Percentiles rank a stretch among this genome's conserved stretches.
Evolutionary conservation across 2,888 invertebrate species (phyloP).

Genomic region (Xestia c-nigrum): DNA sequence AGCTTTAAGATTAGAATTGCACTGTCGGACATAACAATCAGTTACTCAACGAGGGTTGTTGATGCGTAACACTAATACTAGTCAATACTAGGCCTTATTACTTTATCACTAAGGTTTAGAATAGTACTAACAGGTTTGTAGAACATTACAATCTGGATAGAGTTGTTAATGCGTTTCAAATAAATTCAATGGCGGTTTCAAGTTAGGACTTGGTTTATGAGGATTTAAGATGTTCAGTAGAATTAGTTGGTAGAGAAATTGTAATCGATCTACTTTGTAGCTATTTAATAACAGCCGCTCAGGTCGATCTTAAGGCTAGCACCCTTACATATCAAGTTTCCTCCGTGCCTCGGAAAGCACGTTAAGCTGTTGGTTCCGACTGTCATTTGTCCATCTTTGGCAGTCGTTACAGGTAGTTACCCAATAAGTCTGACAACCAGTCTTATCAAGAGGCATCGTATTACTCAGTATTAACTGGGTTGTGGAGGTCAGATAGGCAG

Average conservation of each 20-base stretch:
- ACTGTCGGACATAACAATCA: not conserved
- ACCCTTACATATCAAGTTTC: too few relatives aligned
- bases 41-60: not conserved
- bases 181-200: conserved; percentile 22
- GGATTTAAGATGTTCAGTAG: not conserved
- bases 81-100: not conserved
- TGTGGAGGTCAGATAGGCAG: too few relatives aligned
- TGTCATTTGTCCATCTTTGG: too few relatives aligned
- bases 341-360: too few relatives aligned
- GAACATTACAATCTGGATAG: not conserved
- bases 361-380: too few relatives aligned
- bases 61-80: not conserved
- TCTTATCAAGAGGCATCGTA: too few relatives aligned
- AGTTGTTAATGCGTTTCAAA: conserved; percentile 12
- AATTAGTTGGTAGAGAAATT: conserved; percentile 18
- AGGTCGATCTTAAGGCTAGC: too few relatives aligned
- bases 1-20: not conserved
- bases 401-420: too few relatives aligned
- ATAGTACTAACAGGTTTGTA: not conserved
- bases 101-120: not conserved
- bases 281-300: too few relatives aligned
- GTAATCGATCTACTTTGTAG: too few relatives aligned
- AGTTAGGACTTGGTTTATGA: conserved; percentile 35
- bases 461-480: too few relatives aligned
- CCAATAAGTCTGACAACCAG: too few relatives aligned